phyloP scores from a whole-genome alignment of 2,888 invertebrate species.

The Phanerotoma sp. region DNA sequence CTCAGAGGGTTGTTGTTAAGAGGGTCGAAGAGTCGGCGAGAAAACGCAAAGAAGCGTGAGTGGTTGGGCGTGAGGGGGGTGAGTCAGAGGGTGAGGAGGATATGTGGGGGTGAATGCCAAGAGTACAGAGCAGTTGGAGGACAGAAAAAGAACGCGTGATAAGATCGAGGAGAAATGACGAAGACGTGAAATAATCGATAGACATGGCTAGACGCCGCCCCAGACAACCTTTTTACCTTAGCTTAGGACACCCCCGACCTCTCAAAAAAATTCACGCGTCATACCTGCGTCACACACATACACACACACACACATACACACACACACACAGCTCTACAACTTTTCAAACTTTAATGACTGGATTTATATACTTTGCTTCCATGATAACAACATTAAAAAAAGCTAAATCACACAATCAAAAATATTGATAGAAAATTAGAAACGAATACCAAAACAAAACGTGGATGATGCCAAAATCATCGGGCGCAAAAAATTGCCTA shows the following conservation, averaged over 20 bases:
- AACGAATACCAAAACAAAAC: too few species aligned
- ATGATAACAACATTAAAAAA: too few species aligned
- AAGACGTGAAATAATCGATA: slow-evolving; percentile 57
- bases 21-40: slow-evolving; percentile 23
- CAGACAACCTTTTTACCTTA: slow-evolving; percentile 56
- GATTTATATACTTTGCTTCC: too few species aligned
- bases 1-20: slow-evolving; percentile 29
- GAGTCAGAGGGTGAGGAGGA: slow-evolving; percentile 20
- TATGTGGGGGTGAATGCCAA: slow-evolving; percentile 3
- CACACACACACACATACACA: too few species aligned
- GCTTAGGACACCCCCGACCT: slow-evolving; percentile 49
- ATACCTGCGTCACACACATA: too few species aligned
- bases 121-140: slow-evolving; percentile 16
- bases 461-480: slow-evolving; percentile 13
- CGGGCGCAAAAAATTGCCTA: not conserved
- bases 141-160: slow-evolving; percentile 28
- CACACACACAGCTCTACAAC: too few species aligned
- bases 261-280: slow-evolving; percentile 37
- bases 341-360: too few species aligned
- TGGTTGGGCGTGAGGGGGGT: slow-evolving; percentile 21
- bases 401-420: too few species aligned
- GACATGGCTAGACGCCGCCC: slow-evolving; percentile 58
- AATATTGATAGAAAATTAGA: not conserved
- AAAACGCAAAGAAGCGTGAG: slow-evolving; percentile 23
- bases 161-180: slow-evolving; percentile 47